phyloP scores from a whole-genome alignment of 2,797 vertebrate genomes.

The Champsocephalus gunnari region DNA sequence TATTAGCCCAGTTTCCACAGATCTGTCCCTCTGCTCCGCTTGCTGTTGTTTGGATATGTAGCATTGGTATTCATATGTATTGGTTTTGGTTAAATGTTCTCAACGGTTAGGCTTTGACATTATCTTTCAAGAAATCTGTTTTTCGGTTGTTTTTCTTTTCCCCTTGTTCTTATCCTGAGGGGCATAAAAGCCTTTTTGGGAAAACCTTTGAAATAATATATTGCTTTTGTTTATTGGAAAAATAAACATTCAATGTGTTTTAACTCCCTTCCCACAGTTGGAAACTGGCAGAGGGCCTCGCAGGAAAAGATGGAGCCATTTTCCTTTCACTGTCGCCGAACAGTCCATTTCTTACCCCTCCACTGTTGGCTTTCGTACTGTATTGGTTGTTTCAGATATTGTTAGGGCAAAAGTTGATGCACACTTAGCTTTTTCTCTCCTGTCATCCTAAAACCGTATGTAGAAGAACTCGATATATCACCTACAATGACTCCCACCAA shows the following conservation, averaged over 20 bases:
- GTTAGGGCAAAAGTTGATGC: background rate
- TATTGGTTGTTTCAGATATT: slow-evolving; percentile 12
- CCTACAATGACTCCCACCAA: background rate
- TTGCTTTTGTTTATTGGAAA: slow-evolving; percentile 35
- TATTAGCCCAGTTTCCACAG: slow-evolving; percentile 67
- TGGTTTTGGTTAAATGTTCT: slow-evolving; percentile 34
- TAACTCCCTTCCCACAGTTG: slow-evolving; percentile 46
- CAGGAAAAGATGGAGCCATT: slow-evolving; percentile 30
- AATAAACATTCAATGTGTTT: slow-evolving; percentile 19
- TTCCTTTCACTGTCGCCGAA: slow-evolving; percentile 15
- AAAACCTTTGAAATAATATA: slow-evolving; percentile 14
- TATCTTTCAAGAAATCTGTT: background rate
- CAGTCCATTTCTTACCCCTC: background rate
- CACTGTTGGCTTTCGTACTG: background rate
- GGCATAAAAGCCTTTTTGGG: background rate
- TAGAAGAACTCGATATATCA: background rate
- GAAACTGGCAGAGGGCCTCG: slow-evolving; percentile 49
- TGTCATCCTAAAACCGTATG: background rate
- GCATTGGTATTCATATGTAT: slow-evolving; percentile 19
- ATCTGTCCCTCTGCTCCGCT: slow-evolving; percentile 35
- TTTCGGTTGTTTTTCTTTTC: background rate
- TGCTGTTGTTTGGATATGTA: slow-evolving; percentile 31
- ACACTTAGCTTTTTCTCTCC: background rate
- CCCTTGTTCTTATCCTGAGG: slow-evolving; percentile 12
- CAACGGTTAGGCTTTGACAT: background rate